phyloP scores from a whole-genome alignment of 1,140 invertebrate genomes.

The Pararge aegeria region DNA sequence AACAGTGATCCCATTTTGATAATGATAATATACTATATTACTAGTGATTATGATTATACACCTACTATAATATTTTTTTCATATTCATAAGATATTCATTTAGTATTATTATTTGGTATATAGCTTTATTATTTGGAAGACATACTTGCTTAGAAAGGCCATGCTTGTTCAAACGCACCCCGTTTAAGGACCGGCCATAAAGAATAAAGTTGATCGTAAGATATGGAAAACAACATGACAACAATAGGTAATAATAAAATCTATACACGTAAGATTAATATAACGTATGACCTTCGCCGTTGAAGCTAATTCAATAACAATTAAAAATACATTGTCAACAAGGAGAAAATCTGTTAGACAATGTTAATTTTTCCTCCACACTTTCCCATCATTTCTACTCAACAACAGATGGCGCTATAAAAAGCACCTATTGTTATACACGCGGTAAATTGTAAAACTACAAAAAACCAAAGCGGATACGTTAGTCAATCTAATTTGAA shows the following conservation, averaged over 20 bases:
- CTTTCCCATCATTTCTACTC: constrained; percentile 60
- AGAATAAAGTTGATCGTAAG: too few relatives aligned
- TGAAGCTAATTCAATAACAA: constrained; percentile 16
- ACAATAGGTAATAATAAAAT: neutral
- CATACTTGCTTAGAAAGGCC: too few relatives aligned
- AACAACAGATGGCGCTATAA: constrained; percentile 54
- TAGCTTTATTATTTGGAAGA: too few relatives aligned
- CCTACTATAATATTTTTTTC: too few relatives aligned
- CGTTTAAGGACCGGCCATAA: too few relatives aligned
- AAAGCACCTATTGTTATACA: constrained; percentile 42
- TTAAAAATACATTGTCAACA: constrained; percentile 25
- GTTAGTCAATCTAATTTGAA: constrained; percentile 1
- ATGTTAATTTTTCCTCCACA: constrained; percentile 42
- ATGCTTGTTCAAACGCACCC: too few relatives aligned
- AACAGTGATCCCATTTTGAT: too few relatives aligned
- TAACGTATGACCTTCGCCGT: constrained; percentile 25
- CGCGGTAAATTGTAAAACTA: neutral
- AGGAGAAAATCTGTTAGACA: constrained; percentile 44
- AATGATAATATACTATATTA: too few relatives aligned
- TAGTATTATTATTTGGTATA: too few relatives aligned
- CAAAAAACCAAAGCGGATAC: neutral
- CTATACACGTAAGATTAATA: neutral
- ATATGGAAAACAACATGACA: neutral
- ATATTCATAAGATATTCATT: too few relatives aligned
- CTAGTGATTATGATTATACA: too few relatives aligned